A percentile compares a stretch with the other conserved stretches of the same genome.
Evolutionary conservation across 2,888 invertebrate species (phyloP).

Genomic region (Rapana venosa): DNA sequence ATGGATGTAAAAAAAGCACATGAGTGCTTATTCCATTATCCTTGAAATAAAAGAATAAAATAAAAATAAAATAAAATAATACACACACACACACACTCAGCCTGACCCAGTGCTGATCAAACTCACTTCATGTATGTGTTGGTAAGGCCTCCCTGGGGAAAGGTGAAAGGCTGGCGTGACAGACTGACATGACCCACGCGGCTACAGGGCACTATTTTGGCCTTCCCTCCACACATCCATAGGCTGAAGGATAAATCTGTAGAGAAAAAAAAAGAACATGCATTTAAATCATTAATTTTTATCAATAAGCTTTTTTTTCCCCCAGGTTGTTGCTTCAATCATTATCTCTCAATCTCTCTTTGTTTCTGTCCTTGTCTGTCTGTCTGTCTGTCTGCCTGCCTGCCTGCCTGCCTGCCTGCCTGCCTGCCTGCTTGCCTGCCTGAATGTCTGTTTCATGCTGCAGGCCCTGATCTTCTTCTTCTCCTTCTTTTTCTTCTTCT

Average conservation of each 20-base stretch:
- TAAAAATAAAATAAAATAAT: too few relatives aligned
- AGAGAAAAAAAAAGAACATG: background rate
- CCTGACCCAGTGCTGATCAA: background rate
- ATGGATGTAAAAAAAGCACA: too few relatives aligned
- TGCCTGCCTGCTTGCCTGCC: too few relatives aligned
- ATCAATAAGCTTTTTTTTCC: too few relatives aligned
- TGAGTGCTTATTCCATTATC: too few relatives aligned
- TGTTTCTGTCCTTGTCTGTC: background rate
- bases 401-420: background rate
- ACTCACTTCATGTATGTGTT: conserved; percentile 93
- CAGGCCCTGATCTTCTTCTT: too few relatives aligned
- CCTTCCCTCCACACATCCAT: conserved; percentile 89
- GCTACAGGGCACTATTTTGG: conserved; percentile 95
- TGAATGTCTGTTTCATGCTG: too few relatives aligned
- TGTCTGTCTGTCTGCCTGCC: background rate
- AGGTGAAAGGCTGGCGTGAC: conserved; percentile 90
- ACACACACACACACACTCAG: background rate
- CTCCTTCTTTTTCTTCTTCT: too few relatives aligned
- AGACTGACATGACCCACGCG: conserved; percentile 95
- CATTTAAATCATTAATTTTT: too few relatives aligned
- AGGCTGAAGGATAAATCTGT: conserved; percentile 77
- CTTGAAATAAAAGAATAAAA: too few relatives aligned
- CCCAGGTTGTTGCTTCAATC: background rate
- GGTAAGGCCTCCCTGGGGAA: conserved; percentile 71
- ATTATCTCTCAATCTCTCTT: background rate